A percentile compares a stretch with the other conserved stretches of the same genome.
Conservation (phyloP, 2,797 vertebrate species). For the Macropus fuliginosus region DNA sequence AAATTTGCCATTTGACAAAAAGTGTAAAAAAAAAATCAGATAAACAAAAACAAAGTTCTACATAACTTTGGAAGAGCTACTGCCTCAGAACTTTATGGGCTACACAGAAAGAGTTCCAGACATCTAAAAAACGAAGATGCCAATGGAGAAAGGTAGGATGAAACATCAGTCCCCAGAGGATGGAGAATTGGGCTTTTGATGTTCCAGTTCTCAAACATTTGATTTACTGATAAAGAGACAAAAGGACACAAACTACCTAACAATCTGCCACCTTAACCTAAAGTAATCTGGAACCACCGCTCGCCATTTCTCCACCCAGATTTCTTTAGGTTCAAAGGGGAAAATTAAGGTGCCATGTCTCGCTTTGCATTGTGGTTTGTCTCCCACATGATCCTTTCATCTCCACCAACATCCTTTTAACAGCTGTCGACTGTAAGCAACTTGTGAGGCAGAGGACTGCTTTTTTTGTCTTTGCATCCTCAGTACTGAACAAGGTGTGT, state of each 20-base stretch:
- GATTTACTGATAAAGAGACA: constrained; percentile 1
- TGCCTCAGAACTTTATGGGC: not conserved
- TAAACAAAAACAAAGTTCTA: not conserved
- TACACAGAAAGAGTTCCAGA: not conserved
- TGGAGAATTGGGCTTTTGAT: constrained; percentile 1
- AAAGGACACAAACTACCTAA: not conserved
- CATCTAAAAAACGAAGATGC: not conserved
- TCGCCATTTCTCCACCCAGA: not conserved
- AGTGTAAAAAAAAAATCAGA: not conserved
- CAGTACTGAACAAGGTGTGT: not conserved
- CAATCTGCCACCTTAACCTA: not conserved
- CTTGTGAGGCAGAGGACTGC: not conserved
- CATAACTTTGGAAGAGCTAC: not conserved
- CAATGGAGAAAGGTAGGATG: not conserved
- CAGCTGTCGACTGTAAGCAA: not conserved
- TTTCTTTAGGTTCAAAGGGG: not conserved
- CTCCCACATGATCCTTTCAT: not conserved
- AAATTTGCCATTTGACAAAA: not conserved
- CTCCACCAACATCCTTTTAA: not conserved
- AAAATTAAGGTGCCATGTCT: not conserved
- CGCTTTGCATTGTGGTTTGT: not conserved
- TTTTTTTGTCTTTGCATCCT: not conserved
- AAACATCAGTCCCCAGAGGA: not conserved
- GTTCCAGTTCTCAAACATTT: not conserved
- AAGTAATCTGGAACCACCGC: not conserved